Conservation (phyloP, 2,797 vertebrate genomes). For the Anas georgica region DNA sequence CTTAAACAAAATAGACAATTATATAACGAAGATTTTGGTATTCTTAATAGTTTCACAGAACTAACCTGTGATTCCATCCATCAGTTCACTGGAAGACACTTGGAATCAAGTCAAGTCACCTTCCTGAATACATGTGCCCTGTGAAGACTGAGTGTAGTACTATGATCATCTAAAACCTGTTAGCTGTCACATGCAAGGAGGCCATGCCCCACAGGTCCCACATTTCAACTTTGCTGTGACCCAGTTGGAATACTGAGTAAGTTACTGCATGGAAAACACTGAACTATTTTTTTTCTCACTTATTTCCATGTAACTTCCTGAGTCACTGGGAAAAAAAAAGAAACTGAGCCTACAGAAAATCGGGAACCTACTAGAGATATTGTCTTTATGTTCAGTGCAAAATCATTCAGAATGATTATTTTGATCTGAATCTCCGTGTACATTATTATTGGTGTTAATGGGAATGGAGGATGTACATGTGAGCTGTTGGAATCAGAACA, state of each 20-base stretch:
- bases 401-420: not conserved
- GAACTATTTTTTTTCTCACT: not conserved
- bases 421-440: not conserved
- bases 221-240: not conserved
- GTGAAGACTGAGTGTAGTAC: not conserved
- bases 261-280: not conserved
- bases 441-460: rapidly evolving
- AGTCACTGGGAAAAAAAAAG: not conserved
- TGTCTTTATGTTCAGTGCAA: not conserved
- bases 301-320: not conserved
- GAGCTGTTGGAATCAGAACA: not conserved
- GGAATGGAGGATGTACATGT: rapidly evolving
- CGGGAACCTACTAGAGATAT: not conserved
- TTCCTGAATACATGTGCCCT: not conserved
- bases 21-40: not conserved
- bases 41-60: not conserved
- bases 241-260: not conserved
- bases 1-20: not conserved
- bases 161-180: not conserved
- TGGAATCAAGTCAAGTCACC: not conserved
- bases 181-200: not conserved
- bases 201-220: not conserved
- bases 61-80: not conserved
- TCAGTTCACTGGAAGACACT: not conserved
- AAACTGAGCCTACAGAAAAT: not conserved